Base-by-base conservation (phyloP, 2,797 vertebrate genomes). In the Oryzias sinensis region DNA sequence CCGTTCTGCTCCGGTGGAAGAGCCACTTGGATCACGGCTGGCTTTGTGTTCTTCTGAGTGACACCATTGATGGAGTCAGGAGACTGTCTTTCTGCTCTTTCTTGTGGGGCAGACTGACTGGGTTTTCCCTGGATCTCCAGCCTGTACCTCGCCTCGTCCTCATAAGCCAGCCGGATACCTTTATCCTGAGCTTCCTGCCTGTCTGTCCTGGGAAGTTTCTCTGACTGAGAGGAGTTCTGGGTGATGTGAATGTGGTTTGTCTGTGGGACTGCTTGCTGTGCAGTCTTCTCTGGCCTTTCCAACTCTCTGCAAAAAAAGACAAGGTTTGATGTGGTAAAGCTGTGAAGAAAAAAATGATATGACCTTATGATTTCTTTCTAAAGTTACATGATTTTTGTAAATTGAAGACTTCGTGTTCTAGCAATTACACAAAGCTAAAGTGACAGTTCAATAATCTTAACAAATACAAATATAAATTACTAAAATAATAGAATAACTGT, bases 1-100 rank as follows among this genome's bases (percentile, higher is more conserved):
- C 95, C 96, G 7, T 98, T 99, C 81, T 96, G 94, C 79, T 98
- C 93, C 0, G 84, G 75, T 4, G 81, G 86, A 49, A 84, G 55
- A 58, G 83, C 76, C 37, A 85, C 86, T 57, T 86, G 81, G 60
- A 87, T 87, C 0, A 82, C 87, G 5, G 77, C 76, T 13, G 88
- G 90, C 57, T 92, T 89, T 1, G 94, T 93, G 5, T 94, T 97
- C 83, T 92, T 95, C 77, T 94, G 93, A 3, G 88, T 2, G 64
- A 62, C 40, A 70, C 80, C 69, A 74, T 85, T 70, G 75, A 76
- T 73, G 68, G 90, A 11, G 5, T 93, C 93, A 45, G 92, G 86
- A 62, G 94, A 94, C 45, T 92, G 86, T 59, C 90, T 88, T 47
- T 93, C 93, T 20, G 83, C 82, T 60, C 94, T 91, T 2, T 84